A percentile compares a stretch with the other conserved stretches of the same genome.
Evolutionary conservation across 1,140 invertebrate genomes (phyloP).

Genomic region (Nasonia vitripennis): DNA sequence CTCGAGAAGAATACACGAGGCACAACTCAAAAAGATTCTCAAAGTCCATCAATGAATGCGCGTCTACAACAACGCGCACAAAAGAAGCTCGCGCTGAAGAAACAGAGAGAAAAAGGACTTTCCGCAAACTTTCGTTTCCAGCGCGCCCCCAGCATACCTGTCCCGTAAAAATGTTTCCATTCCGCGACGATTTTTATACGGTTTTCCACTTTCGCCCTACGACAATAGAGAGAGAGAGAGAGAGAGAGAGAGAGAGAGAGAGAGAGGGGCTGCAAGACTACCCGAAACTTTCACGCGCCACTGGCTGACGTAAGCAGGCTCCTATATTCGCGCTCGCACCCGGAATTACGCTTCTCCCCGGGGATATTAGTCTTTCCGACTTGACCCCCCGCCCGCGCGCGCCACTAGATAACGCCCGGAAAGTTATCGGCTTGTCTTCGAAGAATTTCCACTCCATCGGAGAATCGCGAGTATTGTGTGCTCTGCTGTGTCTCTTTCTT

Average conservation of each 20-base stretch:
- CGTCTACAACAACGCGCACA: background rate
- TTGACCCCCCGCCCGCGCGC: background rate
- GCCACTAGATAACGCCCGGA: conserved; percentile 41
- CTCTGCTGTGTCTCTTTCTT: background rate
- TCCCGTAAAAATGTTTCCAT: conserved; percentile 4
- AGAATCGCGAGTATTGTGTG: conserved; percentile 49
- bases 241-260: background rate
- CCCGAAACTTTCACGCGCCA: conserved; percentile 30
- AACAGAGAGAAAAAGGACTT: background rate
- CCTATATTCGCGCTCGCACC: background rate
- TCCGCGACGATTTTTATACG: conserved; percentile 36
- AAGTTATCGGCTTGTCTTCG: conserved; percentile 51
- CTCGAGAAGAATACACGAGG: background rate
- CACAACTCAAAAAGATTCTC: background rate
- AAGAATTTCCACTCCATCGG: conserved; percentile 52
- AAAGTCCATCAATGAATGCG: conserved; percentile 1
- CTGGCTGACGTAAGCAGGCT: conserved; percentile 15
- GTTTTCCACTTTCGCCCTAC: background rate
- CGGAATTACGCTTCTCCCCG: conserved; percentile 27
- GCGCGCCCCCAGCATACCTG: background rate
- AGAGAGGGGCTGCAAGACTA: background rate
- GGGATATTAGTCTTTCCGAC: conserved; percentile 50
- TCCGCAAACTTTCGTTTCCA: conserved; percentile 18
- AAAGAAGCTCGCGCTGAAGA: background rate
- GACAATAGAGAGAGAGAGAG: background rate